These are phyloP conservation scores for Perca fluviatilis DNA, from an alignment of 2,113 vertebrate species.

Conservation along the genomic window DNA sequence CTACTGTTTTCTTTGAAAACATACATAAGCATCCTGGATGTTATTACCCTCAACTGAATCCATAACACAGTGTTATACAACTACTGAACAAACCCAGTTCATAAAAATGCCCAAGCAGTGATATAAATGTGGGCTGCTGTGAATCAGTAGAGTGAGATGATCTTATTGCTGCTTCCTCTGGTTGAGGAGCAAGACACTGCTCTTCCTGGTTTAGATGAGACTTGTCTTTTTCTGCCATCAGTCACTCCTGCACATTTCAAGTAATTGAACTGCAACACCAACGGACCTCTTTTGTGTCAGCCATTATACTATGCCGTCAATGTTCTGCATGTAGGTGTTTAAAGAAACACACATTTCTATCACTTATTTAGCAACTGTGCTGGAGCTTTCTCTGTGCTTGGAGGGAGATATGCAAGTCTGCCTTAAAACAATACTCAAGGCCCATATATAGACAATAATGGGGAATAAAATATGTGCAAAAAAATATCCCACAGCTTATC, in stretches of 20 bases:
- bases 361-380: conserved; percentile 9
- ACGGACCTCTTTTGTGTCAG: not conserved
- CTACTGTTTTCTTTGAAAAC: conserved; percentile 12
- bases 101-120: not conserved
- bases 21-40: not conserved
- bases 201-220: not conserved
- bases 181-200: not conserved
- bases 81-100: conserved; percentile 18
- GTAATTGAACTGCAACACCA: conserved; percentile 5
- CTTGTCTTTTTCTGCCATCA: conserved; percentile 1
- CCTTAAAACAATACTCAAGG: not conserved
- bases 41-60: conserved; percentile 27
- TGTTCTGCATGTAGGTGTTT: conserved; percentile 7
- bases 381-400: not conserved
- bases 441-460: not conserved
- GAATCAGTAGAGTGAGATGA: not conserved
- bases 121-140: conserved; percentile 4
- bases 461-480: not conserved
- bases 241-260: conserved; percentile 27
- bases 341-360: not conserved
- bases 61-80: conserved; percentile 11
- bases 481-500: not conserved
- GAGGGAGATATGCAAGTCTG: not conserved
- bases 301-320: not conserved
- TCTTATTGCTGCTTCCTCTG: not conserved